Evolutionary conservation across 2,888 invertebrate genomes (phyloP).

Genomic region (Aquatica leii): DNA sequence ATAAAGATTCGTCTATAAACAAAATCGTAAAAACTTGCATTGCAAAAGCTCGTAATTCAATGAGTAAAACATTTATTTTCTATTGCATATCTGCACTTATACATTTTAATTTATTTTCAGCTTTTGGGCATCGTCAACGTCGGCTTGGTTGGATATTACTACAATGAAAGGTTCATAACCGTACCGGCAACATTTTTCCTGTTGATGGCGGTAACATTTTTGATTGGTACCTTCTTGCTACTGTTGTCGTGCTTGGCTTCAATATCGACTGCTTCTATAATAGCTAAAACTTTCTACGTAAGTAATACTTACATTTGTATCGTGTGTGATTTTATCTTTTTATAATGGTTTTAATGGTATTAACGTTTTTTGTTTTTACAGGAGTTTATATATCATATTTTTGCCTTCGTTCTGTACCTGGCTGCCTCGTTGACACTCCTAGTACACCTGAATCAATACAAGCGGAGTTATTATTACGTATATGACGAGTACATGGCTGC

Average conservation of each 20-base stretch:
- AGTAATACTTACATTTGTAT: slow-evolving; percentile 59
- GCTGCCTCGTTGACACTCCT: slow-evolving; percentile 75
- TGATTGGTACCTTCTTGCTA: slow-evolving; percentile 81
- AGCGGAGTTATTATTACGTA: slow-evolving; percentile 55
- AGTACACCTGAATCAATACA: slow-evolving; percentile 69
- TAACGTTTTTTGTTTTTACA: slow-evolving; percentile 58
- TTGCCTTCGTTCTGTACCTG: slow-evolving; percentile 77
- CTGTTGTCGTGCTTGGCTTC: slow-evolving; percentile 79
- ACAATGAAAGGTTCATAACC: slow-evolving; percentile 51
- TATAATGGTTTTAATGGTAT: too few relatives aligned
- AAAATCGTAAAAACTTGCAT: too few relatives aligned
- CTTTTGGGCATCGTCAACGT: slow-evolving; percentile 79
- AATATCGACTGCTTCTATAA: slow-evolving; percentile 81
- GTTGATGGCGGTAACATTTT: slow-evolving; percentile 77
- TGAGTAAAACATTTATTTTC: too few relatives aligned
- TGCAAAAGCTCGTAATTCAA: too few relatives aligned
- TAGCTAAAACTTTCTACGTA: slow-evolving; percentile 82
- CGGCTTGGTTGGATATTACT: slow-evolving; percentile 72
- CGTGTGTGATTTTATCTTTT: too few relatives aligned
- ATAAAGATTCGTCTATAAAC: too few relatives aligned
- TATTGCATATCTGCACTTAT: too few relatives aligned
- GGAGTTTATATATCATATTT: slow-evolving; percentile 84
- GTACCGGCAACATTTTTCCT: slow-evolving; percentile 70
- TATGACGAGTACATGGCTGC: slow-evolving; percentile 77
- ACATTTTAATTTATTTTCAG: slow-evolving; percentile 62